A percentile compares a stretch with the other conserved stretches of the same genome.
These are phyloP conservation scores for Sacculina carcini DNA, from an alignment of 2,888 invertebrate genomes.

Conservation along the genomic window DNA sequence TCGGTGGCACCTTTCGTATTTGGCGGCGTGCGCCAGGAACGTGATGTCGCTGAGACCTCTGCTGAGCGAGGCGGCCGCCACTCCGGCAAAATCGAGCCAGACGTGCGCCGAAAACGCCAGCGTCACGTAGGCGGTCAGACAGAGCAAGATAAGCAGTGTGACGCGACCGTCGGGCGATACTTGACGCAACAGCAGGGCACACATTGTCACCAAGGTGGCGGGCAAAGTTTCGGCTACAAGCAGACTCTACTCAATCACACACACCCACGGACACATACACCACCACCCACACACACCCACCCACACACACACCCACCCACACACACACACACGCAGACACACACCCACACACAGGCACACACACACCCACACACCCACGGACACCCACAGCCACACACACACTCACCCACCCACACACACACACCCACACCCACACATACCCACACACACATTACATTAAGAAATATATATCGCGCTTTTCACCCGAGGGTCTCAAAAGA, in stretches of 20 bases:
- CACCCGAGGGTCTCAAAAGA: too few species aligned
- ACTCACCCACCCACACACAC: too few species aligned
- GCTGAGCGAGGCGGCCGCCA: constrained; percentile 9
- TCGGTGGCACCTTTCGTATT: constrained; percentile 9
- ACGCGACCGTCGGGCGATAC: constrained; percentile 6
- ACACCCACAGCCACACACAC: too few species aligned
- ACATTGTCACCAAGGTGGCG: constrained; percentile 9
- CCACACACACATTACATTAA: too few species aligned
- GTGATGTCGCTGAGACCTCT: constrained; percentile 10
- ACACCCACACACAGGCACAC: too few species aligned
- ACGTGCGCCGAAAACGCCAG: constrained; percentile 7
- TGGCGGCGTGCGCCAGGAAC: constrained; percentile 9
- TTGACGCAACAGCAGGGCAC: constrained; percentile 8
- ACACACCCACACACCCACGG: too few species aligned
- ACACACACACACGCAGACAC: too few species aligned
- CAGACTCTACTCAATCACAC: constrained; percentile 6
- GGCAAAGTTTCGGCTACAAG: constrained; percentile 11
- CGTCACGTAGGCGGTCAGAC: constrained; percentile 8
- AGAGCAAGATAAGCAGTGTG: constrained; percentile 5
- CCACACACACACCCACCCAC: too few species aligned
- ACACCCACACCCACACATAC: too few species aligned
- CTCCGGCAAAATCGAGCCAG: constrained; percentile 8
- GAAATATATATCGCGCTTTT: too few species aligned
- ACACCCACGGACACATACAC: background rate
- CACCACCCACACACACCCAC: too few species aligned